Evolutionary conservation across 2,888 invertebrate genomes (phyloP).

Genomic region (Lycaena phlaeas): DNA sequence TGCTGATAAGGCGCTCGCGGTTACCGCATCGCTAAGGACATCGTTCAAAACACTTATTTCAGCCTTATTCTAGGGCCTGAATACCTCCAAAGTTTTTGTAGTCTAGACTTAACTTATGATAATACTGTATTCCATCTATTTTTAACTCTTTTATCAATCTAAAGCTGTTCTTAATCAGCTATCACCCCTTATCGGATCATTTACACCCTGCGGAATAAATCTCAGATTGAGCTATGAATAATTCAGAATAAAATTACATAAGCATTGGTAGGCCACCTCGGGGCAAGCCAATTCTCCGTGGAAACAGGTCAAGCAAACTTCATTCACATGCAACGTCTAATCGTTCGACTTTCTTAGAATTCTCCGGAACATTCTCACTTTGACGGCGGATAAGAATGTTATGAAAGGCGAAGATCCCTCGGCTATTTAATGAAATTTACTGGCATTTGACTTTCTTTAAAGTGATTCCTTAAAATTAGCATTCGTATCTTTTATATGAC

Average conservation of each 20-base stretch:
- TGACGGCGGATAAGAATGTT: constrained; percentile 2
- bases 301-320: constrained; percentile 16
- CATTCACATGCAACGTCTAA: constrained; percentile 13
- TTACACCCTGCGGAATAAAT: not conserved
- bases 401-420: not conserved
- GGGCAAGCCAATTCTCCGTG: constrained; percentile 8
- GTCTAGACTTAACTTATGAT: too few relatives aligned
- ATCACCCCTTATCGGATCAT: not conserved
- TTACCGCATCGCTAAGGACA: too few relatives aligned
- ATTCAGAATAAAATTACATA: constrained; percentile 1
- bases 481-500: too few relatives aligned
- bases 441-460: too few relatives aligned
- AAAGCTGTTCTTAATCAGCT: not conserved
- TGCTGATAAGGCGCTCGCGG: too few relatives aligned
- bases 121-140: too few relatives aligned
- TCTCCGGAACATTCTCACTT: constrained; percentile 4
- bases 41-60: too few relatives aligned
- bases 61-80: too few relatives aligned
- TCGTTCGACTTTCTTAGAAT: not conserved
- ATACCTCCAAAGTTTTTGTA: too few relatives aligned
- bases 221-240: not conserved
- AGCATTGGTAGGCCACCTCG: not conserved
- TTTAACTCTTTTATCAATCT: too few relatives aligned
- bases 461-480: too few relatives aligned
- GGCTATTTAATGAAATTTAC: not conserved